Percentiles rank a stretch among this genome's conserved stretches.
Evolutionary conservation across 1,140 invertebrate genomes (phyloP).

Genomic region (Paralvinella palmiformis): DNA sequence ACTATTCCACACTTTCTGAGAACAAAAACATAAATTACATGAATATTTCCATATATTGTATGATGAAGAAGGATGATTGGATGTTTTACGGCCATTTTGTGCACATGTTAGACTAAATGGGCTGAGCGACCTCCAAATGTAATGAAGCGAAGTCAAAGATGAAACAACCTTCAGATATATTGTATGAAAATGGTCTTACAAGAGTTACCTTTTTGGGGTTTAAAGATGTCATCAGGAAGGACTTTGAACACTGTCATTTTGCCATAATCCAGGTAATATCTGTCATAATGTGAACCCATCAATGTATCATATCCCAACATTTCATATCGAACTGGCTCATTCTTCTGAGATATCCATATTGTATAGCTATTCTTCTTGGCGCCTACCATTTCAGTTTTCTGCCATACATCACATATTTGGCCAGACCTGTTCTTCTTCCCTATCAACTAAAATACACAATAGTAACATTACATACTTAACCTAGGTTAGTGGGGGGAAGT

Average conservation of each 20-base stretch:
- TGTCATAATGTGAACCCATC: slow-evolving; percentile 91
- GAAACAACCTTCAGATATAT: too few relatives aligned
- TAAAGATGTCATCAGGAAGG: neutral
- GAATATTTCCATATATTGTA: too few relatives aligned
- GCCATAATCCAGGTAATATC: slow-evolving; percentile 83
- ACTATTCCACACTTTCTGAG: too few relatives aligned
- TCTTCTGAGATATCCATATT: slow-evolving; percentile 38
- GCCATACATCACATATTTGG: slow-evolving; percentile 64
- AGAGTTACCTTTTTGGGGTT: neutral
- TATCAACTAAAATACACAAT: slow-evolving; percentile 17
- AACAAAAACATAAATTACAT: too few relatives aligned
- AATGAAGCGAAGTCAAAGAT: too few relatives aligned
- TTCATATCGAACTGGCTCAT: slow-evolving; percentile 70
- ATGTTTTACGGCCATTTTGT: too few relatives aligned
- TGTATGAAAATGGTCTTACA: too few relatives aligned
- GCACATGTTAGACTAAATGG: too few relatives aligned
- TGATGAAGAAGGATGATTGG: too few relatives aligned
- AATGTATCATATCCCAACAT: slow-evolving; percentile 89
- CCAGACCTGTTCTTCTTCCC: slow-evolving; percentile 24
- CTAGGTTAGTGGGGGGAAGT: too few relatives aligned
- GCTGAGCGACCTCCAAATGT: too few relatives aligned
- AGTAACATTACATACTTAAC: too few relatives aligned
- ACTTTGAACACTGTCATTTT: slow-evolving; percentile 48
- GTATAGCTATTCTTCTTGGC: slow-evolving; percentile 83
- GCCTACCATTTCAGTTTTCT: slow-evolving; percentile 59